Conservation (phyloP, 2,113 vertebrate genomes). For the Neotragus pygmaeus region DNA sequence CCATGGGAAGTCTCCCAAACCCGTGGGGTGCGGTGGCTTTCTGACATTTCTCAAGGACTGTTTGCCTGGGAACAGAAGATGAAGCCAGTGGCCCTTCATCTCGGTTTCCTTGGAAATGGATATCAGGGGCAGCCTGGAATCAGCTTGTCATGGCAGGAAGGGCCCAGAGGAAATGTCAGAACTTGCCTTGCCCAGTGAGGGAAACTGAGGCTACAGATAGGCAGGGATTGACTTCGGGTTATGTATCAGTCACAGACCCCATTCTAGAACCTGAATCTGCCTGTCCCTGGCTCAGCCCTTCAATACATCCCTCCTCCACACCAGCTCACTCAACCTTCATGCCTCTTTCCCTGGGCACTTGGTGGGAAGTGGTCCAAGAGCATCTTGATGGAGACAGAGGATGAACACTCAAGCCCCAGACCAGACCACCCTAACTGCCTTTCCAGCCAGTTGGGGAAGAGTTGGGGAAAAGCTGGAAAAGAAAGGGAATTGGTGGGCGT, state of each 20-base stretch:
- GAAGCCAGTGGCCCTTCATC: neutral
- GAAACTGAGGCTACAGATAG: neutral
- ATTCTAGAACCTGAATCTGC: neutral
- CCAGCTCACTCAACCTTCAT: too few relatives aligned
- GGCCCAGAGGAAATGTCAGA: neutral
- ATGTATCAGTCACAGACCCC: neutral
- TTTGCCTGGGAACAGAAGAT: neutral
- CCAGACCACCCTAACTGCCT: neutral
- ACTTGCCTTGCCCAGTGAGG: too few relatives aligned
- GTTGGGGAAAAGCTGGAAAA: neutral
- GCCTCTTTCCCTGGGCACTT: neutral
- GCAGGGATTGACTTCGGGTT: neutral
- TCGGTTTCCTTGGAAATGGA: neutral
- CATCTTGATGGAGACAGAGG: neutral
- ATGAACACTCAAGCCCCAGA: neutral
- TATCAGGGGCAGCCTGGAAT: neutral
- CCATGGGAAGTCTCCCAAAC: neutral
- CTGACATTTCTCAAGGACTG: neutral
- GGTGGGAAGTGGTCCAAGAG: neutral
- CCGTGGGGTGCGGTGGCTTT: neutral
- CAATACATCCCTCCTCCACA: rapidly evolving
- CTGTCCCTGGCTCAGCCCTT: neutral
- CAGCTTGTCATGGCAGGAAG: neutral
- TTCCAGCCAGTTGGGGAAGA: neutral
- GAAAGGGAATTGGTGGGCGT: rapidly evolving